Conservation (phyloP, 2,113 vertebrate genomes). For the Phalacrocorax aristotelis region DNA sequence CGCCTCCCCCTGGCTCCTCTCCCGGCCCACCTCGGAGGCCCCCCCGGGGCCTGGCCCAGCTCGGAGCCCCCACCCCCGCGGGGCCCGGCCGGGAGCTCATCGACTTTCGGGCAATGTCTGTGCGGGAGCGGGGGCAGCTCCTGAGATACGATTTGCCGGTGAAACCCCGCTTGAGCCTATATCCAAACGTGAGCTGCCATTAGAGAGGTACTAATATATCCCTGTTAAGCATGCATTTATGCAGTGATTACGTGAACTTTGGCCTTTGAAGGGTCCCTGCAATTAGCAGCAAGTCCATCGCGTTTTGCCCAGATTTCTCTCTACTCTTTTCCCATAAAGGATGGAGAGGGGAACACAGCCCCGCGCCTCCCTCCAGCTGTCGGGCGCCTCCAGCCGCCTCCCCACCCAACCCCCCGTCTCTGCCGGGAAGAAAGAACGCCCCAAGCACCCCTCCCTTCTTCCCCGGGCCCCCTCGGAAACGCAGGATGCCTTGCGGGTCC, state of each 20-base stretch:
- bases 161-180: background rate
- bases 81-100: too few species aligned
- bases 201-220: slow-evolving; percentile 69
- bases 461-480: background rate
- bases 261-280: slow-evolving; percentile 70
- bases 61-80: too few species aligned
- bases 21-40: background rate
- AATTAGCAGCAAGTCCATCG: slow-evolving; percentile 66
- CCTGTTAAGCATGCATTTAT: slow-evolving; percentile 75
- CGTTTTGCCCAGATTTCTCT: background rate
- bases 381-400: background rate
- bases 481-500: background rate
- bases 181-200: slow-evolving; percentile 65
- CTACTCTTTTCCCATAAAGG: background rate
- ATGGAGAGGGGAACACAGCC: background rate
- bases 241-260: slow-evolving; percentile 75
- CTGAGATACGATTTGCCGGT: background rate
- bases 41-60: too few species aligned
- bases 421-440: background rate
- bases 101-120: too few species aligned
- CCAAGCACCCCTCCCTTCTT: background rate
- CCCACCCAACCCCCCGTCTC: too few species aligned
- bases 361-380: background rate
- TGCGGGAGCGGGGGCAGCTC: too few species aligned
- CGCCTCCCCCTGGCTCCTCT: background rate